These are phyloP conservation scores for Neoarius graeffei DNA, from an alignment of 2,113 vertebrate species.

Conservation along the genomic window DNA sequence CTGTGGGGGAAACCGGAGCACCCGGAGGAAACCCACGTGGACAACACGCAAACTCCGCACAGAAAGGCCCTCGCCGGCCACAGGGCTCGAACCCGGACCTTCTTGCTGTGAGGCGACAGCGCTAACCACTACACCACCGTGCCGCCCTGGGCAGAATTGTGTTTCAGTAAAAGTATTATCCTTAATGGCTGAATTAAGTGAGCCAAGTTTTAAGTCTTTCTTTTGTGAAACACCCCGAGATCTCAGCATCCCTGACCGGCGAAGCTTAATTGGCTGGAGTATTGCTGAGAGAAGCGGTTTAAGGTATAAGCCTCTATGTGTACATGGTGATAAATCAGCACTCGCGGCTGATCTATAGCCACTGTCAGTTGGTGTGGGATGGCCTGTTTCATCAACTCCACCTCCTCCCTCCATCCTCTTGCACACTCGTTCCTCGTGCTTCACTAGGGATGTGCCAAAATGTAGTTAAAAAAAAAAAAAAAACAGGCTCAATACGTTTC, in stretches of 20 bases:
- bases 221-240: not conserved
- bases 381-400: slow-evolving; percentile 14
- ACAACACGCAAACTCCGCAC: too few species aligned
- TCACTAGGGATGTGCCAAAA: not conserved
- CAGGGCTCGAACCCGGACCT: too few species aligned
- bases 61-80: too few species aligned
- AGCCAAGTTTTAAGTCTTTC: not conserved
- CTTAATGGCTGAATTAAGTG: not conserved
- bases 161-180: not conserved
- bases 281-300: slow-evolving; percentile 47
- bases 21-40: too few species aligned
- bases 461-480: too few species aligned
- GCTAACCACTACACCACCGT: too few species aligned
- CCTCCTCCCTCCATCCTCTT: not conserved
- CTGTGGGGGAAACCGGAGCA: too few species aligned
- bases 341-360: slow-evolving; percentile 46
- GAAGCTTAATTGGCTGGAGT: slow-evolving; percentile 46
- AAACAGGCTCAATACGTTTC: not conserved
- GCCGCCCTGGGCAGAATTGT: not conserved
- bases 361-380: slow-evolving; percentile 33
- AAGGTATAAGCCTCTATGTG: slow-evolving; percentile 21
- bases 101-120: too few species aligned
- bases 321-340: slow-evolving; percentile 49
- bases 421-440: not conserved
- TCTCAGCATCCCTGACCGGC: slow-evolving; percentile 9